Percentiles rank a stretch among this genome's conserved stretches.
Conservation (phyloP, 2,113 vertebrate species). For the Lichenostomus cassidix region DNA sequence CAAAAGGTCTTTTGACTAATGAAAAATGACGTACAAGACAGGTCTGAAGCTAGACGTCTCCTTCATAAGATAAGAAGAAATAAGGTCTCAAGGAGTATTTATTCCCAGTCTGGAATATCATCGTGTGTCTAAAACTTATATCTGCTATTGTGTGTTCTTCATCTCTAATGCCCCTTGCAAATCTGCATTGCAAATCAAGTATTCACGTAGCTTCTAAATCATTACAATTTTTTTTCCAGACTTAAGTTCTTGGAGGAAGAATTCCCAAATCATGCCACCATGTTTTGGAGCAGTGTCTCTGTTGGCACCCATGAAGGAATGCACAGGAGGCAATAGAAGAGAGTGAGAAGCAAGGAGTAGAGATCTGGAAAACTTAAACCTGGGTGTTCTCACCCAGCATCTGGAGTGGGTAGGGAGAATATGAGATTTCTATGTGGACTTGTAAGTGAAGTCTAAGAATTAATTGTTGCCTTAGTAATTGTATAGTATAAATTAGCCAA, state of each 20-base stretch:
- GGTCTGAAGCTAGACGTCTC: neutral
- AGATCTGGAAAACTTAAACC: neutral
- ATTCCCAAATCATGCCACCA: rapidly evolving
- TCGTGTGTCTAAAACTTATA: neutral
- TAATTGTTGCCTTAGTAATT: neutral
- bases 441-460: neutral
- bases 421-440: neutral
- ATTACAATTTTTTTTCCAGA: neutral
- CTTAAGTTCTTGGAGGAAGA: neutral
- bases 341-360: neutral
- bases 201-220: neutral
- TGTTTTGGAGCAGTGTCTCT: neutral
- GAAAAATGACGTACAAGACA: neutral
- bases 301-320: neutral
- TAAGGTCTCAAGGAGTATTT: neutral
- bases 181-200: neutral
- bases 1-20: neutral
- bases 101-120: neutral
- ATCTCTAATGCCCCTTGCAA: neutral
- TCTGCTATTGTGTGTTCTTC: neutral
- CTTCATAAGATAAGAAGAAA: neutral
- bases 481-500: neutral
- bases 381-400: neutral
- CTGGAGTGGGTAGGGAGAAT: neutral
- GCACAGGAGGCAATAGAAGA: neutral